A percentile compares a stretch with the other conserved stretches of the same genome.
Conservation (phyloP, 2,888 invertebrate species). For the Phortica magna region DNA sequence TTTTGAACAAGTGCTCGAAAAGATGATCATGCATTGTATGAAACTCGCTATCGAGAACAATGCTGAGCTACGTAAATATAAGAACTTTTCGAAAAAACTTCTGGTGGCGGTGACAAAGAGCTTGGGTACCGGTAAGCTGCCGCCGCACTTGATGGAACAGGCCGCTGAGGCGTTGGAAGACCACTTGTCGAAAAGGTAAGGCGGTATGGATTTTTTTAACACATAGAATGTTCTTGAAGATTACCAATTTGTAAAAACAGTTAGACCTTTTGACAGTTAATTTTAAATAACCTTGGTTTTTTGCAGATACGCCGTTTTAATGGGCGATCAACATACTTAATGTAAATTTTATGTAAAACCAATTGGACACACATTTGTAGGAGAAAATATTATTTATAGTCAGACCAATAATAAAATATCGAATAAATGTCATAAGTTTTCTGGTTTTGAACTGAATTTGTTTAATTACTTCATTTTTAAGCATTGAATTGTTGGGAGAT, state of each 20-base stretch:
- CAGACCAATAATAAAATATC: too few relatives aligned
- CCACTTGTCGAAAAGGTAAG: constrained; percentile 19
- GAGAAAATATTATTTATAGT: too few relatives aligned
- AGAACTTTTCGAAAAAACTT: neutral
- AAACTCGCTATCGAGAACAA: neutral
- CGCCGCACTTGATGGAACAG: constrained; percentile 15
- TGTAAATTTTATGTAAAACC: too few relatives aligned
- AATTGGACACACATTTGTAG: too few relatives aligned
- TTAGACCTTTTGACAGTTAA: neutral
- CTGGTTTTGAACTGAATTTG: too few relatives aligned
- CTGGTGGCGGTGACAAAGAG: neutral
- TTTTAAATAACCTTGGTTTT: too few relatives aligned
- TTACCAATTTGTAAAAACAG: neutral
- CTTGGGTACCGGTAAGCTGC: neutral
- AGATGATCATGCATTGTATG: constrained; percentile 37
- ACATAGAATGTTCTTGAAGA: neutral
- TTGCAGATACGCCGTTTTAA: too few relatives aligned
- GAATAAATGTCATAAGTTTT: too few relatives aligned
- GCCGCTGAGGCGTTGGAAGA: constrained; percentile 3
- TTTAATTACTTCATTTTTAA: too few relatives aligned
- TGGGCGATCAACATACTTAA: too few relatives aligned
- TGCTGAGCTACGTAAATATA: neutral
- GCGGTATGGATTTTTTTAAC: neutral
- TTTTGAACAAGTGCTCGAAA: constrained; percentile 44
- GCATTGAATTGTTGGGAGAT: too few relatives aligned